Conservation (phyloP, 1,140 invertebrate species). For the Zaprionus kolodkinae region DNA sequence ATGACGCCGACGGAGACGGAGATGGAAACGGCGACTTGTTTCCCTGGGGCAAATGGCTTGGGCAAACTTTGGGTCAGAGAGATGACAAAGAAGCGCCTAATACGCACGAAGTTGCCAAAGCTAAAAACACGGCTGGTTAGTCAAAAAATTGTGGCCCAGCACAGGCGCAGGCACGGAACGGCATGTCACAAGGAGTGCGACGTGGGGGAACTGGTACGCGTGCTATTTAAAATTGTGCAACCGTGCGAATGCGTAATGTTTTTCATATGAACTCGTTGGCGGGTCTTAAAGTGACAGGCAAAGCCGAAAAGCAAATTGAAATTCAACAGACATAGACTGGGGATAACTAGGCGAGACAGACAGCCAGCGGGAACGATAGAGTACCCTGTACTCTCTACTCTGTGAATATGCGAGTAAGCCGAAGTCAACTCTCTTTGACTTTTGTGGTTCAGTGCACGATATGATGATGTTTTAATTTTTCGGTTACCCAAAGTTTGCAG, state of each 20-base stretch:
- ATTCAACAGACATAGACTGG: constrained; percentile 64
- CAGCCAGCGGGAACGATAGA: constrained; percentile 43
- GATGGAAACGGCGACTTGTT: constrained; percentile 30
- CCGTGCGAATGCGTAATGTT: constrained; percentile 81
- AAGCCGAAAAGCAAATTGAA: constrained; percentile 62
- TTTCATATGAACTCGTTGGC: constrained; percentile 73
- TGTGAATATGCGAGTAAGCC: constrained; percentile 5
- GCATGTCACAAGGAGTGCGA: no score
- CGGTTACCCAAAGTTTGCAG: constrained; percentile 74
- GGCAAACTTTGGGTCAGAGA: constrained; percentile 73
- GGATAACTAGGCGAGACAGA: constrained; percentile 48
- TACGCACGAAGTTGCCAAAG: constrained; percentile 55
- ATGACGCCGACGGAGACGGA: not conserved
- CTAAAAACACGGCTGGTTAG: constrained; percentile 68
- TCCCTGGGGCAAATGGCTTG: constrained; percentile 37
- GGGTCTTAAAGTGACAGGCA: constrained; percentile 66
- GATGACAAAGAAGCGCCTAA: constrained; percentile 77
- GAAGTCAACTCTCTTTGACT: constrained; percentile 61
- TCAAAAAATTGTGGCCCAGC: constrained; percentile 48
- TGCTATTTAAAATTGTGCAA: constrained; percentile 82
- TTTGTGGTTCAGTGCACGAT: constrained; percentile 75
- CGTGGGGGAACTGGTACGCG: constrained; percentile 60
- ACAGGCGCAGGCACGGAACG: not conserved
- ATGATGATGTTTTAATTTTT: constrained; percentile 83
- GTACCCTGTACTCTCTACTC: constrained; percentile 11